Evolutionary conservation across 1,140 invertebrate genomes (phyloP), one percentile per base, ranked within the genome.

Genomic region (Saccostrea cuccullata): DNA sequence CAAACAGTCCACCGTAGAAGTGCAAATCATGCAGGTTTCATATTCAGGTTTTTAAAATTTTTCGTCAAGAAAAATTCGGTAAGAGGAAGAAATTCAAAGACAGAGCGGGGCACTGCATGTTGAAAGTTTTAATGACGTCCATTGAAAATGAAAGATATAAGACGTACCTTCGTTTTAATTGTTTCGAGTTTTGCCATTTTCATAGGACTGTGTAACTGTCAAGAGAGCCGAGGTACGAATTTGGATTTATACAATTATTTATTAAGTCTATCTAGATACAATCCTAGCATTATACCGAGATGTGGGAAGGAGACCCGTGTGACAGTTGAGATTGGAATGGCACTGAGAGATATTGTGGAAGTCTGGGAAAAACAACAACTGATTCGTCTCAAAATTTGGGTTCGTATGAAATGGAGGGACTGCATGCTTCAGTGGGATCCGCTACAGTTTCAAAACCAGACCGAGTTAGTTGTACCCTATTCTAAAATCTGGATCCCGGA

Each of bases 401-500:
- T 86, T 30, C 67, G 86, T 55, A 58, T 86, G 40, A 70, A 56
- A 55, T 93, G 93, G 92, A 84, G n/a, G 0, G 92, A 94, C 83
- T 91, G 89, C 47, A 86, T 90, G 15, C 85, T 94, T 47, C 67
- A 30, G 36, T 93, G 92, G 93, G 89, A 92, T 83, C 70, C 92
- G 0, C 11, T 20, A 26, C 83, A 90, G 23, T 92, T 90, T 60
- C 82, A 87, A 17, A 91, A 89, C 3, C 88, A 92, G 23, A 89
- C 90, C 20, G 83, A 88, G 17, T 82, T 93, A 13, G 84, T 90
- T 13, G 88, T 94, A 11, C 92, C 91, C 2, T 90, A 86, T 30
- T 84, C 87, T 6, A 70, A 89, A n/a, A 86, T 94, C n/a, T 94
- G 93, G 92, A 86, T 91, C 82, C 98, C 98, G 15, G 98, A 99